Base-by-base conservation (phyloP, 2,797 vertebrate species). In the Lagocephalus sceleratus region DNA sequence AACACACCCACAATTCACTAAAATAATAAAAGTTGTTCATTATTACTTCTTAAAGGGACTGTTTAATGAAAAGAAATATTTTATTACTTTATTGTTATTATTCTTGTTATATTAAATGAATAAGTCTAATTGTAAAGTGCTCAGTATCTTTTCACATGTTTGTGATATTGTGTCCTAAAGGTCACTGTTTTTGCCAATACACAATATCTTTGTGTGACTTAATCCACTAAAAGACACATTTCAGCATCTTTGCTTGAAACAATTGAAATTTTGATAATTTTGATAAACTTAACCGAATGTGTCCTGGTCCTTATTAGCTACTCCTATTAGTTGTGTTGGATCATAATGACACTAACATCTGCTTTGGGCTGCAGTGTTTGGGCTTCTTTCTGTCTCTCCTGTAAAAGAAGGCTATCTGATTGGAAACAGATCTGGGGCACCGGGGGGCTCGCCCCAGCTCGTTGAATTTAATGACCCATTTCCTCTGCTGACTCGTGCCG, bases 401-500 rank as follows among this genome's bases (percentile, higher is more conserved):
- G 78, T 85, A 76, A 85, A 89, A 87, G 83, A 90, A 87, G 88
- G 85, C 87, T 87, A 88, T 90, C 88, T 91, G 89, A 92, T 90
- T 89, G 88, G 87, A 90, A 91, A 90, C 90, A 90, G 89, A 89
- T 88, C 87, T 86, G 86, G 88, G 87, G 82, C 88, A 83, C 86
- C 75, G 79, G 85, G 87, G 86, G 86, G 71, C 69, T 73, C 80
- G 86, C 85, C 87, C 82, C 78, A 79, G 85, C 87, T 90, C 80
- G 85, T 89, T 90, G 88, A 82, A 90, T 91, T 91, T 92, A 92
- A 92, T 91, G 88, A 91, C 88, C 89, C 88, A 89, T 90, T 92
- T 92, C 89, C 89, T 91, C 83, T 63, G 74, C 83, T 78, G 85
- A 86, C 80, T 89, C 85, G 80, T 88, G 88, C 91, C 90, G 89